These are phyloP conservation scores for Tetramorium bicarinatum DNA, from an alignment of 2,888 invertebrate genomes.

Conservation along the genomic window DNA sequence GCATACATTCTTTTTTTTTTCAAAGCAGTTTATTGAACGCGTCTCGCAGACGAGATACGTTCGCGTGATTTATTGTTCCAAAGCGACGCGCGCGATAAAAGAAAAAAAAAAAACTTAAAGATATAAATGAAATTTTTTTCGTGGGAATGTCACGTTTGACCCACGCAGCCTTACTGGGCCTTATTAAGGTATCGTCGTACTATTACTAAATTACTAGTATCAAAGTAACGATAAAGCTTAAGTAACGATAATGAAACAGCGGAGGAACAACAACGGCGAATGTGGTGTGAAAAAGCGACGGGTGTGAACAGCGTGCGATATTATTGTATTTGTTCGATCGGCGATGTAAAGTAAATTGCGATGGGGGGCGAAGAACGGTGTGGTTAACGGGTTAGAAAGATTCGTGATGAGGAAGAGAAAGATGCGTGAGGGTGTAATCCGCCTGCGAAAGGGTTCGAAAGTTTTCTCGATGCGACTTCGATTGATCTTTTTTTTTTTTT, in stretches of 20 bases:
- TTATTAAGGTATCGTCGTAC: slow-evolving; percentile 86
- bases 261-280: slow-evolving; percentile 44
- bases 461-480: slow-evolving; percentile 57
- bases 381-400: slow-evolving; percentile 25
- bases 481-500: slow-evolving; percentile 47
- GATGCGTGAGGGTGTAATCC: neutral
- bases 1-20: slow-evolving; percentile 23
- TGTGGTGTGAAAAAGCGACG: neutral
- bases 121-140: slow-evolving; percentile 67
- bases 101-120: slow-evolving; percentile 14
- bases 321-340: slow-evolving; percentile 13
- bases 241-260: slow-evolving; percentile 69
- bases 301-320: neutral
- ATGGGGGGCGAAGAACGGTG: neutral
- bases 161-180: slow-evolving; percentile 86
- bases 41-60: slow-evolving; percentile 11
- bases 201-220: slow-evolving; percentile 84
- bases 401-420: slow-evolving; percentile 12
- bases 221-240: slow-evolving; percentile 78
- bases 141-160: slow-evolving; percentile 82
- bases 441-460: slow-evolving; percentile 12
- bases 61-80: slow-evolving; percentile 20
- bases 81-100: slow-evolving; percentile 32
- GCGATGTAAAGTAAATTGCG: slow-evolving; percentile 4
- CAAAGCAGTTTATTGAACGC: slow-evolving; percentile 16